phyloP scores from a whole-genome alignment of 1,140 invertebrate genomes.

The Sarcophaga bullata region DNA sequence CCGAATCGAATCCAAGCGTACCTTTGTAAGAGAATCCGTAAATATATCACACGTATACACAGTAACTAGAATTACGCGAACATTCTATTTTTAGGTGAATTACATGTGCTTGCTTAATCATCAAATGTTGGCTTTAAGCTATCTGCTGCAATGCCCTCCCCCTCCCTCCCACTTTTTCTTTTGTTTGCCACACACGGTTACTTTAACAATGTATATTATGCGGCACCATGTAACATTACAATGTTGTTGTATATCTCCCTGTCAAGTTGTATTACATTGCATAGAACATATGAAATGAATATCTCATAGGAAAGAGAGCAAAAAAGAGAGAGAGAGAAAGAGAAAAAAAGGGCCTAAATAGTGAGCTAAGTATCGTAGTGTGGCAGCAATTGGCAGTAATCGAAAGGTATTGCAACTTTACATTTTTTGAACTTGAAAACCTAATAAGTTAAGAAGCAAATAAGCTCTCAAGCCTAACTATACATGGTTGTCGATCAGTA shows the following conservation, averaged over 20 bases:
- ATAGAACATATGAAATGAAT: background rate
- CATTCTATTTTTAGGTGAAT: slow-evolving; percentile 13
- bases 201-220: background rate
- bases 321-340: too few species aligned
- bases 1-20: too few species aligned
- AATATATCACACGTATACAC: background rate
- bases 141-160: too few species aligned
- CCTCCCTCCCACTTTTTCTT: too few species aligned
- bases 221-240: background rate
- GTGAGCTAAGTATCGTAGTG: background rate
- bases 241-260: background rate
- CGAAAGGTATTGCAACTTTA: too few species aligned
- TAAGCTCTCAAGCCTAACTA: too few species aligned
- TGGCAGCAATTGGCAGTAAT: background rate
- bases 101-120: background rate
- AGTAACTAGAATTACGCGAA: background rate
- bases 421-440: too few species aligned
- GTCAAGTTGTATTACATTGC: background rate
- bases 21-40: too few species aligned
- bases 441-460: too few species aligned
- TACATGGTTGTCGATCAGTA: too few species aligned
- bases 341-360: slow-evolving; percentile 22
- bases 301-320: background rate
- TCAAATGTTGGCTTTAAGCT: too few species aligned
- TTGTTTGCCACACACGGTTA: too few species aligned